These are phyloP conservation scores for Aphelenchoides besseyi DNA, from an alignment of 1,140 invertebrate genomes.

Conservation along the genomic window DNA sequence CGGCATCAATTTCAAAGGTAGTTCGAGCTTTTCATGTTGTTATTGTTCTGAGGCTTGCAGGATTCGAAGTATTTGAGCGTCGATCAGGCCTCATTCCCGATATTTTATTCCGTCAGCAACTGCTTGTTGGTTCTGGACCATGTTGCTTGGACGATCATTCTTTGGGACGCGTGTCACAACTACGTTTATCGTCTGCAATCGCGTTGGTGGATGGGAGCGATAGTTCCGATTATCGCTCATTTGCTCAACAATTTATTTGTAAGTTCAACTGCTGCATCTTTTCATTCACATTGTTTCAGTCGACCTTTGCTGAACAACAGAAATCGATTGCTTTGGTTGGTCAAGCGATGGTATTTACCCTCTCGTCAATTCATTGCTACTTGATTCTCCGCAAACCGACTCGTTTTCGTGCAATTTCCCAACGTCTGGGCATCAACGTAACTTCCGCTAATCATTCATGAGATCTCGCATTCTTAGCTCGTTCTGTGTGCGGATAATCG, in stretches of 20 bases:
- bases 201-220: constrained; percentile 1
- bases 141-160: constrained; percentile 40
- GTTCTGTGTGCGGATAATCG: too few relatives aligned
- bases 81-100: constrained; percentile 36
- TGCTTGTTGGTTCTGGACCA: constrained; percentile 37
- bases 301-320: not conserved
- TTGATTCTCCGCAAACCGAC: not conserved
- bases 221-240: not conserved
- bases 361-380: not conserved
- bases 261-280: not conserved
- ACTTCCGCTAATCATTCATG: not conserved
- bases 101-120: constrained; percentile 41
- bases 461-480: not conserved
- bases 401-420: not conserved
- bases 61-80: not conserved
- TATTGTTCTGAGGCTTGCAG: constrained; percentile 11
- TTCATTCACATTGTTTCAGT: not conserved
- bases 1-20: constrained; percentile 28
- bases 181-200: constrained; percentile 23
- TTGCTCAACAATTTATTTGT: constrained; percentile 14
- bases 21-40: not conserved
- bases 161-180: constrained; percentile 49
- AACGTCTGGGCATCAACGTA: not conserved
- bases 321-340: not conserved
- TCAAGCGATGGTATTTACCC: not conserved